These are phyloP conservation scores for Darevskia nairensis DNA, from an alignment of 2,797 vertebrate species.

Conservation along the genomic window DNA sequence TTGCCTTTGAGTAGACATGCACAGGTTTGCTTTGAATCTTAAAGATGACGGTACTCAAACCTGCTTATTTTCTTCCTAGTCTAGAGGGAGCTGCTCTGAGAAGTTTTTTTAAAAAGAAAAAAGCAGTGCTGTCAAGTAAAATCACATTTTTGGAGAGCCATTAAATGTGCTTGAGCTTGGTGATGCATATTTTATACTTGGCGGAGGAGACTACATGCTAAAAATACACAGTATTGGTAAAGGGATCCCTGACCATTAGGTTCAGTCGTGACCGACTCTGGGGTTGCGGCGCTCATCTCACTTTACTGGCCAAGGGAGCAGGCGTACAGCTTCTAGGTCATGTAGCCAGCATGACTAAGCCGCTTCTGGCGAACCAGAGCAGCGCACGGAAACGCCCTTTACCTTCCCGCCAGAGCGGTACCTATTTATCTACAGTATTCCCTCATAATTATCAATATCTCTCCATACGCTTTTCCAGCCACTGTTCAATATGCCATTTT, in stretches of 20 bases:
- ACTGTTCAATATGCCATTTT: background rate
- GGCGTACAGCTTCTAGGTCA: too few relatives aligned
- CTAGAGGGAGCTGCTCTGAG: background rate
- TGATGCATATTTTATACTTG: background rate
- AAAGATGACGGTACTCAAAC: background rate
- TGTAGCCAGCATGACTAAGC: too few relatives aligned
- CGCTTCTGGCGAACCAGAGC: too few relatives aligned
- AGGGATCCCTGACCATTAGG: too few relatives aligned
- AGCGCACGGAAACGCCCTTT: too few relatives aligned
- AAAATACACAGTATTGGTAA: background rate
- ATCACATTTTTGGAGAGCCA: slow-evolving; percentile 1
- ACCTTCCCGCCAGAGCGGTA: too few relatives aligned
- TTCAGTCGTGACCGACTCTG: too few relatives aligned
- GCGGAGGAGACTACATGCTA: background rate
- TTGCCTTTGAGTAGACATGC: too few relatives aligned
- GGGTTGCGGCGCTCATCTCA: too few relatives aligned
- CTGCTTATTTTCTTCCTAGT: background rate
- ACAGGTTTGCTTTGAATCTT: background rate
- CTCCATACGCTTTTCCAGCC: background rate
- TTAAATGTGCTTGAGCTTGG: background rate
- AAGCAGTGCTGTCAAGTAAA: too few relatives aligned
- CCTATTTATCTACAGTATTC: background rate
- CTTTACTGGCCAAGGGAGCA: too few relatives aligned
- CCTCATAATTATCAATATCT: background rate
- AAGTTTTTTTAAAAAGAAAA: background rate